Percentiles rank a stretch among this genome's conserved stretches.
Evolutionary conservation across 2,888 invertebrate species (phyloP).

Genomic region (Plusia festucae): DNA sequence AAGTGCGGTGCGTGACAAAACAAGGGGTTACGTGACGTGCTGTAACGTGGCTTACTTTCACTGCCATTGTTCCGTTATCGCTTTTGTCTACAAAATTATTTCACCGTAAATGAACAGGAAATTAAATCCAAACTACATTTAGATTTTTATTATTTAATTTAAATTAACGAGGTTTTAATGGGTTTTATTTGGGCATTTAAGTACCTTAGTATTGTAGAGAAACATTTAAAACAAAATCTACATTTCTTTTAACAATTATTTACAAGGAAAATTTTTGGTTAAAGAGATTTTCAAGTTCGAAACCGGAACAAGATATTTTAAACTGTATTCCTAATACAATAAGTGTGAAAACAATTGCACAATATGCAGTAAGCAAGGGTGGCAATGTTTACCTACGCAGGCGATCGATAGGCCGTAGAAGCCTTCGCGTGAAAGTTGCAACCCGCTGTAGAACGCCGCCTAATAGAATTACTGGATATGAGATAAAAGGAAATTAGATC

Average conservation of each 20-base stretch:
- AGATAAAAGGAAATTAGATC: constrained; percentile 52
- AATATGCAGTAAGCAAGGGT: constrained; percentile 75
- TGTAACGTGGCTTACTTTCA: constrained; percentile 52
- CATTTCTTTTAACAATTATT: constrained; percentile 29
- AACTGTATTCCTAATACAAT: constrained; percentile 41
- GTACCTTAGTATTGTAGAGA: neutral
- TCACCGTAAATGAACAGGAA: constrained; percentile 64
- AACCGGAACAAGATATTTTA: constrained; percentile 16
- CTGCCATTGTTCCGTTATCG: constrained; percentile 61
- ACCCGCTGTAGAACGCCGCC: constrained; percentile 69
- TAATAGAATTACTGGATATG: constrained; percentile 74
- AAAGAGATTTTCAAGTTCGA: constrained; percentile 24
- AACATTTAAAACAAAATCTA: constrained; percentile 15
- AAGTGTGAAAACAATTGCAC: constrained; percentile 38
- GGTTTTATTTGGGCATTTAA: neutral
- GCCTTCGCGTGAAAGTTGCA: constrained; percentile 88
- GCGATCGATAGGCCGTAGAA: constrained; percentile 82
- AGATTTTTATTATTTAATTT: constrained; percentile 6
- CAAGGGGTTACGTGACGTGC: constrained; percentile 64
- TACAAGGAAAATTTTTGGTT: constrained; percentile 21
- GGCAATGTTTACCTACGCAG: constrained; percentile 85
- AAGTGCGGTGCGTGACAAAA: constrained; percentile 68
- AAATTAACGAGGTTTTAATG: constrained; percentile 8
- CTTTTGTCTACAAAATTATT: constrained; percentile 69
- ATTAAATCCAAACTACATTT: constrained; percentile 60